Evolutionary conservation across 1,140 invertebrate genomes (phyloP), one percentile per base, ranked within the genome.

Genomic region (Brachionus sp.): DNA sequence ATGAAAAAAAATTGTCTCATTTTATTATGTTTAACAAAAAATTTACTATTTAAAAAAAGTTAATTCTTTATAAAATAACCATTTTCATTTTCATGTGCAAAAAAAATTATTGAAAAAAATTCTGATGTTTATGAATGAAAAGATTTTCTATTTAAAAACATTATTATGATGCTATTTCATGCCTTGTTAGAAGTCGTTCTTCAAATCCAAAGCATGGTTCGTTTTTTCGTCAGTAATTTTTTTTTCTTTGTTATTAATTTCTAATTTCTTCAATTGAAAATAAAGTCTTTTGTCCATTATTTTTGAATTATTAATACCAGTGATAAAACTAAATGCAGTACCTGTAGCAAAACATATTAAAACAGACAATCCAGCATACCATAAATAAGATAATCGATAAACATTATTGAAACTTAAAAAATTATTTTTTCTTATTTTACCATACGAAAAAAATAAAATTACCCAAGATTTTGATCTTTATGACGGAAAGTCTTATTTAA

Each of bases 381-480:
- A 80, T 13, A 80, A 50, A 80, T 80, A 80, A 13, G 77, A 80
- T 25, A 80, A 80, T 3, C 77, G 23, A 62, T 80, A 80, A 39
- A 80, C 5, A 64, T 62, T 19, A 35, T 46, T 80, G 13, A 80
- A 0, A 62, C 77, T 80, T 19, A 50, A 75, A 42, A 39, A 39
- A 1, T 73, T n/a, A 39, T 73, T 73, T 25, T 25, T 33, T 16
- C 9, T 1, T n/a, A 5, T n/a, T 5, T 73, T 1, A 1, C 1
- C 2, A 6, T 73, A 39, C 19, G 3, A 5, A 12, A 39, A 12
- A 12, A 35, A 75, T 37, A 78, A 78, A 78, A 62, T 62, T 78
- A 78, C 39, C 35, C 13, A 12, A 78, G 50, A 10, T 39, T 78
- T 37, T 80, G 6, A 64, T 37, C 39, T 78, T 16, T n/a, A 23